phyloP scores from a whole-genome alignment of 1,140 invertebrate species.

The Lordiphosa clarofinis region DNA sequence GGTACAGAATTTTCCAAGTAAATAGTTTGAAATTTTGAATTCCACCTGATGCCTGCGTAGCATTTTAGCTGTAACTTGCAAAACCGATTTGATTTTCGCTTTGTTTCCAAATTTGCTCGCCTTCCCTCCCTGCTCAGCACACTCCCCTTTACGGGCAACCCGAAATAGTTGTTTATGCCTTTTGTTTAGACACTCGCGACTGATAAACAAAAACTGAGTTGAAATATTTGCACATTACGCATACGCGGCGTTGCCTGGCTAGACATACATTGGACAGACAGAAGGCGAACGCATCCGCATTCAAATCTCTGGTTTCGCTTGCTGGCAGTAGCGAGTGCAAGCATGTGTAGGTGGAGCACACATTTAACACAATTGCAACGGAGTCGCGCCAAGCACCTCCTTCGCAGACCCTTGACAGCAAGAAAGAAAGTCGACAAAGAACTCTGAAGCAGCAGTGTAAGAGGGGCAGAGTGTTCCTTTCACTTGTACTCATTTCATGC shows the following conservation, averaged over 20 bases:
- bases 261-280: not conserved
- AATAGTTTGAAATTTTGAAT: too few species aligned
- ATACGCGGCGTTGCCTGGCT: slow-evolving; percentile 26
- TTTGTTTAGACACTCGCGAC: slow-evolving; percentile 44
- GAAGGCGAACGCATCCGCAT: slow-evolving; percentile 14
- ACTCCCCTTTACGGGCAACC: too few species aligned
- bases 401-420: slow-evolving; percentile 1
- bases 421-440: slow-evolving; percentile 1
- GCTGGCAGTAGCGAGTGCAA: not conserved
- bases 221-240: slow-evolving; percentile 43
- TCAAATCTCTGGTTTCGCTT: not conserved
- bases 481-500: slow-evolving; percentile 27
- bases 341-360: not conserved
- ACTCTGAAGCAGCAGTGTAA: not conserved
- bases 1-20: too few species aligned
- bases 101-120: too few species aligned
- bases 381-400: not conserved
- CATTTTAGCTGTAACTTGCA: too few species aligned
- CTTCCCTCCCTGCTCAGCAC: too few species aligned
- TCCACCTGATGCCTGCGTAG: too few species aligned
- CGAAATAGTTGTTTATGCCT: slow-evolving; percentile 26
- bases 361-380: slow-evolving; percentile 12
- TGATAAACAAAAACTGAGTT: slow-evolving; percentile 32
- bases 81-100: too few species aligned
- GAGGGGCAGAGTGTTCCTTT: not conserved